These are phyloP conservation scores for Perithous albicinctus DNA, from an alignment of 2,888 invertebrate genomes.

Conservation along the genomic window DNA sequence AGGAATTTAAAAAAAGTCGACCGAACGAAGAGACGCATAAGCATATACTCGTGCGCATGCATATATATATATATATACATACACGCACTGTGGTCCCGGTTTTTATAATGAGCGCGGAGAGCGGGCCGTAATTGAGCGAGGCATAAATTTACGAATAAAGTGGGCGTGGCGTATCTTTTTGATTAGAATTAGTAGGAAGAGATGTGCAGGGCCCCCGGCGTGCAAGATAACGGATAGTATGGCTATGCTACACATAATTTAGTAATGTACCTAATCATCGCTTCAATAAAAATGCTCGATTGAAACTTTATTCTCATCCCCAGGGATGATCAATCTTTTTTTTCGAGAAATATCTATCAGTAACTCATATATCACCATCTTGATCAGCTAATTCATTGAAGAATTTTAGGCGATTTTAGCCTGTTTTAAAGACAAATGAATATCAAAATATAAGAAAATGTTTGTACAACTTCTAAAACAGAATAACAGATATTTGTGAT, in stretches of 20 bases:
- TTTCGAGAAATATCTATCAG: background rate
- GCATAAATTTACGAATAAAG: constrained; percentile 73
- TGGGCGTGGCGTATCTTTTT: constrained; percentile 71
- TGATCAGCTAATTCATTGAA: background rate
- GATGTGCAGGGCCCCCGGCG: constrained; percentile 56
- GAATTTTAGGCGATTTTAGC: background rate
- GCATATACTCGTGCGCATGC: background rate
- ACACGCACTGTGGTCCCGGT: constrained; percentile 60
- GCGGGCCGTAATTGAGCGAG: constrained; percentile 70
- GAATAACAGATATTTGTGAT: no score
- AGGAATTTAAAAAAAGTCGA: constrained; percentile 43
- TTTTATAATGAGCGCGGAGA: constrained; percentile 67
- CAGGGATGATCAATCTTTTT: background rate
- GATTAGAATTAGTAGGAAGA: constrained; percentile 67
- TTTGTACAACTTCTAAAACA: background rate
- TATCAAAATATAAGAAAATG: background rate
- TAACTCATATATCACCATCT: background rate
- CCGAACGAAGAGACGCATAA: constrained; percentile 42
- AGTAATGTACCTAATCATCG: constrained; percentile 56
- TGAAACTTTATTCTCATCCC: constrained; percentile 28
- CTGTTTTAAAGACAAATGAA: background rate
- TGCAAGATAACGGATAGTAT: constrained; percentile 24
- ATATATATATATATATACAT: background rate
- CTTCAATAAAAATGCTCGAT: constrained; percentile 50
- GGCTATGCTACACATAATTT: constrained; percentile 43